Evolutionary conservation across 2,888 invertebrate genomes (phyloP), one percentile per base, ranked within the genome.

Genomic region (Epistrophella euchroma): DNA sequence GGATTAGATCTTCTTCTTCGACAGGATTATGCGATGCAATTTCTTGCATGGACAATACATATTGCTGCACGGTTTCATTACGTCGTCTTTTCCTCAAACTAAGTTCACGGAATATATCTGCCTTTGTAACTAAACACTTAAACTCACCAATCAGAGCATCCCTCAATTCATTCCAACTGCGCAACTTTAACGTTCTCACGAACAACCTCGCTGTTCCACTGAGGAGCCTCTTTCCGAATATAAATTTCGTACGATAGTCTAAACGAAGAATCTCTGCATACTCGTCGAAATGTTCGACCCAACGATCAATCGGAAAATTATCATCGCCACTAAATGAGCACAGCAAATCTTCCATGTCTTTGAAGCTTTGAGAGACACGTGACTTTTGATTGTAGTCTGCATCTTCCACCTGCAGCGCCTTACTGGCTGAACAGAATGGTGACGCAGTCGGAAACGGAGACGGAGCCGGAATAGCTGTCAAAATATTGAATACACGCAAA

Each of bases 181-280:
- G 58, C 19, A 64, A 43, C 19, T 68, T 78, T 15, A 58, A 28
- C 35, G 71, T 60, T 58, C 81, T 66, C 7, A 60, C 55, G 28
- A 81, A 86, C 9, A 81, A 11, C 17, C 52, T 86, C 11, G 78
- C 74, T 2, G 86, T 81, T 10, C 81, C 81, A 37, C 56, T 55
- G 5, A 81, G 37, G 10, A 85, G 66, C 17, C 50, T 55, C 45
- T 78, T 70, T 15, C 70, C 68, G 56, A 66, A 84, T 9, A 86
- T 58, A n/a, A 78, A 78, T 22, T 52, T 58, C n/a, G 58, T 66
- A n/a, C 74, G 72, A 25, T 79, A 75, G 22, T 77, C 71, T 45
- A 80, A 74, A 17, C n/a, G 11, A 45, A 68, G 60, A 13, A 56
- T 62, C 62, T 73, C 62, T 6, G 56, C 71, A 13, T 45, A 56